Percentiles rank a stretch among this genome's conserved stretches.
Evolutionary conservation across 2,888 invertebrate species (phyloP).

Genomic region (Calameuta pallipes): DNA sequence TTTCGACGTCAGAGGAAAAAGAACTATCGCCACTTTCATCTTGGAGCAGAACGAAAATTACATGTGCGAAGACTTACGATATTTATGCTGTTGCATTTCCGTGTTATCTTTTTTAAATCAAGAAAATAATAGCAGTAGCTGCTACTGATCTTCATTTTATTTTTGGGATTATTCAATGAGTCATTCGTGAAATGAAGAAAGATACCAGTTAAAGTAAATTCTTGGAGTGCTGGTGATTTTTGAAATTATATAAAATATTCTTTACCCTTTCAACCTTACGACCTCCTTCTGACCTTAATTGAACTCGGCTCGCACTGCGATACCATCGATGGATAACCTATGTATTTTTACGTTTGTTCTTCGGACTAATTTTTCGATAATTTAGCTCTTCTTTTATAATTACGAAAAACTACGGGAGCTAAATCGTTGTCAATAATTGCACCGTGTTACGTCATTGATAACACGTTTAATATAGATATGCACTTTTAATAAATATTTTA

Average conservation of each 20-base stretch:
- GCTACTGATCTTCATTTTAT: too few species aligned
- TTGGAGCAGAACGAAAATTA: background rate
- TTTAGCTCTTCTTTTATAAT: background rate
- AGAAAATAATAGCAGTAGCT: background rate
- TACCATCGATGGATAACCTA: background rate
- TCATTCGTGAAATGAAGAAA: background rate
- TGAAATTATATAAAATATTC: background rate
- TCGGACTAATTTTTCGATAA: background rate
- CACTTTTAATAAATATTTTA: background rate
- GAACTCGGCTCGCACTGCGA: background rate
- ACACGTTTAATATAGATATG: background rate
- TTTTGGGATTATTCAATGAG: too few species aligned
- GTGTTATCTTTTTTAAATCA: background rate
- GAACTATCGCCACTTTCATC: background rate
- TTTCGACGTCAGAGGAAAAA: background rate
- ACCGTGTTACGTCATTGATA: background rate
- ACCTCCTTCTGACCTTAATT: too few species aligned
- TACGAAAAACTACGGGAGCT: background rate
- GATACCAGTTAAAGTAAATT: background rate
- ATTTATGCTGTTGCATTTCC: background rate
- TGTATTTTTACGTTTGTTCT: background rate
- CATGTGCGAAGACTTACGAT: background rate
- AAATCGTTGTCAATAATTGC: background rate
- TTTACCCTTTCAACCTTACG: too few species aligned
- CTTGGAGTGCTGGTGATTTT: background rate